Evolutionary conservation across 2,797 vertebrate species (phyloP), one percentile per base, ranked within the genome.

Genomic region (Eidolon dupreanum): DNA sequence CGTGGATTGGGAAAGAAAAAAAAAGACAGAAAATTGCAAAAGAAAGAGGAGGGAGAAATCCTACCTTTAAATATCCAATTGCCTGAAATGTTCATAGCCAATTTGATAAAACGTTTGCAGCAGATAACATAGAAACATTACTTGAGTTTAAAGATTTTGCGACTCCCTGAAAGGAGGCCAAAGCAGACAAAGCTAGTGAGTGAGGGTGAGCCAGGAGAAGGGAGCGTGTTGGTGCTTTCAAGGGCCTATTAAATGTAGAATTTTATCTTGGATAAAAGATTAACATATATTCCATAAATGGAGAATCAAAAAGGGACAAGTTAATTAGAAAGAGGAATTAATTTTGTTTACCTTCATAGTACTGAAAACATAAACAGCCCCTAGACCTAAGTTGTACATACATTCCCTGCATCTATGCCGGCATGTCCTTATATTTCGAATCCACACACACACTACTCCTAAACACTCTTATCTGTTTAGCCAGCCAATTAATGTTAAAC

Each of bases 401-500:
- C 57, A 87, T 12, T 94, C 43, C 46, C 6, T 71, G 41, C 70
- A 38, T 93, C 71, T 86, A 63, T 65, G 75, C 70, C 19, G 36
- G 93, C 12, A 3, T 63, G 53, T 94, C 96, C 86, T 94, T 31
- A 15, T 95, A 92, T 94, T 88, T 79, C 79, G 59, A 86, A 96
- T 41, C 83, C 31, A 41, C 78, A 82, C 61, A 89, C 22, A 87
- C 70, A 71, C 96, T 98, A 73, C 97, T 98, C 97, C 98, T 98
- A 98, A 98, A 98, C 87, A 98, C 97, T 87, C 98, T 97, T 98
- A 98, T 98, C 98, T 98, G 98, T 98, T 98, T 98, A 98, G 97
- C 98, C 98, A 98, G 96, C 98, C 98, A 98, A 98, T 99, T 98
- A 99, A 98, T 84, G 96, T 97, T 98, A 98, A 98, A 98, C 98